phyloP scores from a whole-genome alignment of 2,888 invertebrate species.

The Ceraclea dissimilis region DNA sequence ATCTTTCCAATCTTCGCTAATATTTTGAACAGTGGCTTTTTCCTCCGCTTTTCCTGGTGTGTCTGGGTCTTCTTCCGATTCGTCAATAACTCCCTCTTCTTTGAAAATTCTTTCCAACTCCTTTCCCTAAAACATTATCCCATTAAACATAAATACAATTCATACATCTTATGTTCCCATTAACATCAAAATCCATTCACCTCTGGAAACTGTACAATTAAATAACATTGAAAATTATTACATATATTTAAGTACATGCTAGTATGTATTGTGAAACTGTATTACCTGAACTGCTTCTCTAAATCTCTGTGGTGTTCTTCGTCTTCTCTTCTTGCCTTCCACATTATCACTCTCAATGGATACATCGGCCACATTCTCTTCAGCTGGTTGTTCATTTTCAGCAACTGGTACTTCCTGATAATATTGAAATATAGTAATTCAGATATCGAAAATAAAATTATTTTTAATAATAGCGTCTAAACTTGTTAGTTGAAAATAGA shows the following conservation, averaged over 20 bases:
- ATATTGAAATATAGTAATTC: too few relatives aligned
- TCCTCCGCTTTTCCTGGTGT: background rate
- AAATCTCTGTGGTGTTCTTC: conserved; percentile 58
- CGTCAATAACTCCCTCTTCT: conserved; percentile 64
- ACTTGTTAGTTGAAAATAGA: too few relatives aligned
- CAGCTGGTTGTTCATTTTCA: conserved; percentile 19
- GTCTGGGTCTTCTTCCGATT: conserved; percentile 45
- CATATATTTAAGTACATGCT: too few relatives aligned
- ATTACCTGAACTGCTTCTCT: conserved; percentile 56
- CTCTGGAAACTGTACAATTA: too few relatives aligned
- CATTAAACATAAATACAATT: background rate
- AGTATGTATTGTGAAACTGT: background rate
- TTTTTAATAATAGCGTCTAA: too few relatives aligned
- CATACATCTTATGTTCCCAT: too few relatives aligned
- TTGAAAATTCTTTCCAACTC: conserved; percentile 66
- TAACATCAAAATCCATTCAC: too few relatives aligned
- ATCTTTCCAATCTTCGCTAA: conserved; percentile 25
- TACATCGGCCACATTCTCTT: conserved; percentile 24
- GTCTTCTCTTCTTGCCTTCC: conserved; percentile 52
- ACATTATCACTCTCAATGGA: conserved; percentile 35
- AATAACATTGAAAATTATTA: too few relatives aligned
- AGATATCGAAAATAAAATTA: too few relatives aligned
- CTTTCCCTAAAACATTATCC: conserved; percentile 49
- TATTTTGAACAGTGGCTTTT: background rate
- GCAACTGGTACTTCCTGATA: too few relatives aligned